Evolutionary conservation across 2,113 vertebrate species (phyloP).

Genomic region (Hylia prasina): DNA sequence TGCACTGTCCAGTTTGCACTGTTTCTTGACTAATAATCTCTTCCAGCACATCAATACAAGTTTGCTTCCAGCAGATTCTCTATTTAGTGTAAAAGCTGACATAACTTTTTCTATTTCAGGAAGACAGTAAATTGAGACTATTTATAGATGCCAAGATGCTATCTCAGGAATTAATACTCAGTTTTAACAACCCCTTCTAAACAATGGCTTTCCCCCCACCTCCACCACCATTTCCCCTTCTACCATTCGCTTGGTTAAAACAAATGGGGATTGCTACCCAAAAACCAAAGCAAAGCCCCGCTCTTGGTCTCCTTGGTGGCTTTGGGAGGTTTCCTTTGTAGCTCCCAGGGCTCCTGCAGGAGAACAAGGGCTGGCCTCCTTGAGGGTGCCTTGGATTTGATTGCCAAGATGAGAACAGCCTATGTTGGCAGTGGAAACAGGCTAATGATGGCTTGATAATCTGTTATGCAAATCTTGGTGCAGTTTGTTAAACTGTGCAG

Average conservation of each 20-base stretch:
- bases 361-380: not conserved
- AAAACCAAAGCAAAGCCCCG: not conserved
- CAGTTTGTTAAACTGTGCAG: constrained; percentile 40
- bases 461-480: not conserved
- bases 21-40: constrained; percentile 41
- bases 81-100: constrained; percentile 36
- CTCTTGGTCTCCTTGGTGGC: not conserved
- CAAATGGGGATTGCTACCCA: not conserved
- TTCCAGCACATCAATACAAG: constrained; percentile 41
- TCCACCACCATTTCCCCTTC: constrained; percentile 4
- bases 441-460: not conserved
- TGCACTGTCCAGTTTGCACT: constrained; percentile 58
- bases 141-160: constrained; percentile 4
- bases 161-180: constrained; percentile 11
- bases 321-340: not conserved
- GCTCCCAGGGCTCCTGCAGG: constrained; percentile 6
- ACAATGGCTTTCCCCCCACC: not conserved
- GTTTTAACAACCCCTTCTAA: not conserved
- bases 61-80: constrained; percentile 35
- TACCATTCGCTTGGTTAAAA: constrained; percentile 10
- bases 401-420: constrained; percentile 3
- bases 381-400: not conserved
- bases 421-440: not conserved
- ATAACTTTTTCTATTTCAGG: constrained; percentile 33
- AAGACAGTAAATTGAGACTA: constrained; percentile 59